A percentile compares a stretch with the other conserved stretches of the same genome.
Conservation (phyloP, 2,797 vertebrate genomes). For the Sebastes cheni region DNA sequence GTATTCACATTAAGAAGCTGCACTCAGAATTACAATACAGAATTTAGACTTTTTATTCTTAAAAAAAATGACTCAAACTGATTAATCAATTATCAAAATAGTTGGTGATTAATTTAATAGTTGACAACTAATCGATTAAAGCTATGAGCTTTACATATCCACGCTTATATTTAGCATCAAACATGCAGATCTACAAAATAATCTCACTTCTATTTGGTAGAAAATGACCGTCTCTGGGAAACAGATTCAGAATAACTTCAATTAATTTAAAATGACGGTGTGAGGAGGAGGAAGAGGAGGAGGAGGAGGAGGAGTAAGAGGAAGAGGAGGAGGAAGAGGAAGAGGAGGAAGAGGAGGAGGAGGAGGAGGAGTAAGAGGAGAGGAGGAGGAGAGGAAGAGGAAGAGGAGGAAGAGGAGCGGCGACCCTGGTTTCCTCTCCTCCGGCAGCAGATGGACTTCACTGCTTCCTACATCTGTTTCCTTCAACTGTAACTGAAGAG, state of each 20-base stretch:
- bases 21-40: too few relatives aligned
- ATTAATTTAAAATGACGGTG: not conserved
- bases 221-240: not conserved
- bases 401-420: not conserved
- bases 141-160: too few relatives aligned
- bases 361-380: rapidly evolving
- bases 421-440: slow-evolving; percentile 6
- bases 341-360: too few relatives aligned
- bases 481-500: not conserved
- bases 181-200: not conserved
- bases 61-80: too few relatives aligned
- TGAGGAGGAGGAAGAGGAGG: not conserved
- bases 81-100: too few relatives aligned
- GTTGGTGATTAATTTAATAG: too few relatives aligned
- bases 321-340: not conserved
- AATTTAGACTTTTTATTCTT: too few relatives aligned
- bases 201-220: not conserved
- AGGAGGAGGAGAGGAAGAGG: not conserved
- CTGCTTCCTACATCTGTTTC: slow-evolving; percentile 53
- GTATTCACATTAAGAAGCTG: too few relatives aligned
- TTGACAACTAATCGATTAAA: too few relatives aligned
- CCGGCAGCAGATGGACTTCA: slow-evolving; percentile 7
- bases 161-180: not conserved
- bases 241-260: not conserved
- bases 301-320: rapidly evolving